A percentile compares a stretch with the other conserved stretches of the same genome.
These are phyloP conservation scores for Gymnoscopelus braueri DNA, from an alignment of 2,797 vertebrate genomes.

Conservation along the genomic window DNA sequence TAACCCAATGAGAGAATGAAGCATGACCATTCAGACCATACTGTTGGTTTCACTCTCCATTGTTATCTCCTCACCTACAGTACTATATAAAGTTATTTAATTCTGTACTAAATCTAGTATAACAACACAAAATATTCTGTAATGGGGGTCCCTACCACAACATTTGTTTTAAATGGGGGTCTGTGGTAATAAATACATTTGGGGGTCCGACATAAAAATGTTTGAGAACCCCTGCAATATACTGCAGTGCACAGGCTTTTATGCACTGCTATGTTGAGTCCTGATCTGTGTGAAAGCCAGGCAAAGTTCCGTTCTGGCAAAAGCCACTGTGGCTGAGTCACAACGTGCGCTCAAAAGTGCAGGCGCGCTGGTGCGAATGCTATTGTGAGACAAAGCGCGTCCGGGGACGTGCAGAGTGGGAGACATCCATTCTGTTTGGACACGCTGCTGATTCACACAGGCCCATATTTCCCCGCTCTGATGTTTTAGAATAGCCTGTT, in stretches of 20 bases:
- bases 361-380: conserved; percentile 51
- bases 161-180: too few species aligned
- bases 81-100: too few species aligned
- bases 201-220: too few species aligned
- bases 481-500: conserved; percentile 53
- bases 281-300: conserved; percentile 35
- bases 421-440: conserved; percentile 82
- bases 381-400: conserved; percentile 67
- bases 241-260: conserved; percentile 19
- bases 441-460: conserved; percentile 76
- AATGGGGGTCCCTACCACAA: too few species aligned
- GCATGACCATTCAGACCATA: too few species aligned
- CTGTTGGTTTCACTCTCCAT: background rate
- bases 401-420: conserved; percentile 76
- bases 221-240: conserved; percentile 3
- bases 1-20: too few species aligned
- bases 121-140: too few species aligned
- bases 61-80: background rate
- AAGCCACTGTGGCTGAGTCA: conserved; percentile 32
- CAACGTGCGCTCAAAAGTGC: conserved; percentile 28
- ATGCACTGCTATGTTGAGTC: conserved; percentile 25
- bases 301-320: conserved; percentile 44
- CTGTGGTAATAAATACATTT: background rate
- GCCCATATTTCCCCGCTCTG: conserved; percentile 60
- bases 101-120: too few species aligned